Evolutionary conservation across 2,888 invertebrate species (phyloP).

Genomic region (Agonopterix subpropinquella): DNA sequence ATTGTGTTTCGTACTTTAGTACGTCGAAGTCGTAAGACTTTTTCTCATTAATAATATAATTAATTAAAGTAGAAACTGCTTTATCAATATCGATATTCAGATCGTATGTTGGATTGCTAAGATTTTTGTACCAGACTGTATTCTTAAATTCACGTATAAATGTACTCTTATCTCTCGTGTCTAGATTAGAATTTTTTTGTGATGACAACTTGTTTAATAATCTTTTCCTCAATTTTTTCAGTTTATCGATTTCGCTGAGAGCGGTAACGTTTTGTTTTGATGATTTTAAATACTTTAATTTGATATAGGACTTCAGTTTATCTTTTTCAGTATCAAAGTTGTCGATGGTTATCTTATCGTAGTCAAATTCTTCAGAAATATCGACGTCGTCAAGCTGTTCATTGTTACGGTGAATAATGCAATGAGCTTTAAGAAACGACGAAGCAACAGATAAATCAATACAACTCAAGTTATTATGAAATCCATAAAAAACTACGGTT

Average conservation of each 20-base stretch:
- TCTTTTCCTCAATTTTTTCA: constrained; percentile 23
- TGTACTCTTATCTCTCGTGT: constrained; percentile 21
- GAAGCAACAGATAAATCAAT: constrained; percentile 26
- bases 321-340: constrained; percentile 28
- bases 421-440: constrained; percentile 23
- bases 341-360: constrained; percentile 21
- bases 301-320: constrained; percentile 30
- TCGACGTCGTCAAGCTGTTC: constrained; percentile 20
- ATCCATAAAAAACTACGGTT: no score
- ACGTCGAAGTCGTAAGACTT: constrained; percentile 36
- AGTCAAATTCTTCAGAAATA: constrained; percentile 29
- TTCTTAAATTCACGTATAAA: constrained; percentile 21
- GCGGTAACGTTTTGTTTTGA: constrained; percentile 13
- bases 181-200: constrained; percentile 5
- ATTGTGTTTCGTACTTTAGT: constrained; percentile 27
- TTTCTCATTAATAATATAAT: constrained; percentile 31
- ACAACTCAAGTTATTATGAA: constrained; percentile 2
- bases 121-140: constrained; percentile 24
- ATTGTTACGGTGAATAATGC: constrained; percentile 24
- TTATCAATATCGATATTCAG: constrained; percentile 28
- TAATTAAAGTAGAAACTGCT: constrained; percentile 32
- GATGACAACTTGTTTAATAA: constrained; percentile 19
- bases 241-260: constrained; percentile 27
- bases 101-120: constrained; percentile 8
- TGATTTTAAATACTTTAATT: constrained; percentile 26